Evolutionary conservation across 2,888 invertebrate species (phyloP), one percentile per base, ranked within the genome.

Genomic region (Yponomeuta plumbellus): DNA sequence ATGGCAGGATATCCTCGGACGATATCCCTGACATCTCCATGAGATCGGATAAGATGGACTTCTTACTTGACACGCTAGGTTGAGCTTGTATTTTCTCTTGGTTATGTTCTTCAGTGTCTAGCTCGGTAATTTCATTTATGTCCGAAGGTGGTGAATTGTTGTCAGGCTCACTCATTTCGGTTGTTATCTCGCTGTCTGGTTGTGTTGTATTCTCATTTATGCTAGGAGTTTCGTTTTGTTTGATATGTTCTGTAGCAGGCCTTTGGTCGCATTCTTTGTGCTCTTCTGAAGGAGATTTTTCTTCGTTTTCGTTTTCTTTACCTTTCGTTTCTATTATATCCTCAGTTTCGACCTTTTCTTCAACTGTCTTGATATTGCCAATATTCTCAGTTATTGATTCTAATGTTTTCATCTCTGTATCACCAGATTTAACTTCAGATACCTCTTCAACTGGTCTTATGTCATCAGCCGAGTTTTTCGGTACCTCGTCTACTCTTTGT

Each of bases 1-100:
- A 68, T 44, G 76, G 69, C 52, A 70, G 68, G 5, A 75, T 69
- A 67, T 90, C 89, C 69, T 88, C 88, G 66, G 80, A 74, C 13
- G 81, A 81, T 73, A 91, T 91, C 11, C 91, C 91, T 11, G 90
- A 90, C 87, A 91, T 88, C 79, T 85, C 84, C 91, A 91, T 91
- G 69, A 91, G 79, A 74, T 90, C 89, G 0, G 88, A 89, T 40
- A 91, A 69, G 70, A 91, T 79, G 62, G 84, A 79, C 71, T 87
- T 86, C 68, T 78, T 77, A 64, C 71, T 78, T 66, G 59, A 59
- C 13, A 52, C 17, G 44, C 13, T 17, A 52, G 44, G 44, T 52
- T 52, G 17, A 17, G 44, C 17, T 13, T 52, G 17, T 52, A 13
- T 17, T 17, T 13, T 17, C 13, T 52, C 17, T 17, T 52, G 44